Percentiles rank a stretch among this genome's conserved stretches.
Conservation (phyloP, 35 echinoderm and acorn worm species). For the Holothuria glaberrima region DNA sequence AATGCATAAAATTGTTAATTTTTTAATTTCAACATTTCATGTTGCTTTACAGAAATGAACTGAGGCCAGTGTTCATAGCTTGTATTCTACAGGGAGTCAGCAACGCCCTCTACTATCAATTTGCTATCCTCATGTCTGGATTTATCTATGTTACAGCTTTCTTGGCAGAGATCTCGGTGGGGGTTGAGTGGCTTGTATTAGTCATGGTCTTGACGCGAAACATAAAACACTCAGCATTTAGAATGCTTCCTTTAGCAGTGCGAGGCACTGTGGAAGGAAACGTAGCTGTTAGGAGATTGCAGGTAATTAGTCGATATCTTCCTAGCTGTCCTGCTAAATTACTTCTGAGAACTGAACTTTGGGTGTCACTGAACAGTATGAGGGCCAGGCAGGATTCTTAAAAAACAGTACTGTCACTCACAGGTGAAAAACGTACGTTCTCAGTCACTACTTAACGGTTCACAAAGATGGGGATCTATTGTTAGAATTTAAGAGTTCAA, state of each 20-base stretch:
- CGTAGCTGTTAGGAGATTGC: conserved; percentile 64
- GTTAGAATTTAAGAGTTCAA: no score
- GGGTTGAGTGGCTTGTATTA: background rate
- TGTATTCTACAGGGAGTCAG: background rate
- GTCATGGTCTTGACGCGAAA: conserved; percentile 20
- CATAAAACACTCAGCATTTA: conserved; percentile 22
- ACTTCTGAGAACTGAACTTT: no score
- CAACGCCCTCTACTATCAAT: background rate
- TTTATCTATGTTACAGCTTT: background rate
- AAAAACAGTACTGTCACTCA: no score
- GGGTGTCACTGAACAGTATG: no score
- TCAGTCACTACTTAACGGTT: no score
- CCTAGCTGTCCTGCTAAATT: no score
- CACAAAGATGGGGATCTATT: no score
- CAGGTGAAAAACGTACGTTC: no score
- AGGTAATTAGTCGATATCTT: conserved; percentile 37
- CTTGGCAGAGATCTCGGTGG: background rate
- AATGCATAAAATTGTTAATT: no score
- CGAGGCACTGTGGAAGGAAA: conserved; percentile 37
- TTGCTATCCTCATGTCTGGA: conserved; percentile 22
- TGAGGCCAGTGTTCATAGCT: background rate
- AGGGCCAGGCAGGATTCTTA: no score
- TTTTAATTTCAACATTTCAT: no score
- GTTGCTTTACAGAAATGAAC: conserved; percentile 17
- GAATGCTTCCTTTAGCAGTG: conserved; percentile 16